Evolutionary conservation across 2,113 vertebrate genomes (phyloP).

Genomic region (Narcine bancroftii): DNA sequence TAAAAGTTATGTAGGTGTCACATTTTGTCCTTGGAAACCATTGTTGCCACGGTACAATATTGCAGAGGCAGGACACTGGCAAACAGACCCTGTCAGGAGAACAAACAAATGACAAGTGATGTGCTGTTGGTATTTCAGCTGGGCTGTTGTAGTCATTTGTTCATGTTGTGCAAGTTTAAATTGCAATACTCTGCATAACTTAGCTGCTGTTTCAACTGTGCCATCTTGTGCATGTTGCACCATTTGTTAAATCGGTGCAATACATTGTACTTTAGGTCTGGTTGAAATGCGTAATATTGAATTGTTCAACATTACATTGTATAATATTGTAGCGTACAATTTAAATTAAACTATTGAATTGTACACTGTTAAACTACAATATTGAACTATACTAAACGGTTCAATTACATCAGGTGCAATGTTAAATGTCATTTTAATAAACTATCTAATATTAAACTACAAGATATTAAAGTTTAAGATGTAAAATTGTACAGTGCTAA

Average conservation of each 20-base stretch:
- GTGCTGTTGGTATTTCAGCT: not conserved
- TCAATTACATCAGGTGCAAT: too few species aligned
- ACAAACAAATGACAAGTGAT: not conserved
- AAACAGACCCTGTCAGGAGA: not conserved
- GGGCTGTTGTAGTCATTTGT: not conserved
- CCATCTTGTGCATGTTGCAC: not conserved
- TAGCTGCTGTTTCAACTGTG: not conserved
- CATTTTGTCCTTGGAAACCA: not conserved
- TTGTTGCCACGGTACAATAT: not conserved
- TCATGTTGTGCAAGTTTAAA: not conserved
- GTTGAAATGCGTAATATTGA: not conserved
- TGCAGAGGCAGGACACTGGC: not conserved
- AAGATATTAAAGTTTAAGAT: too few species aligned
- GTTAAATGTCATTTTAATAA: too few species aligned
- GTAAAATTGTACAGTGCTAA: too few species aligned
- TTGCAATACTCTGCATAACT: not conserved
- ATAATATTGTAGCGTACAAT: not conserved
- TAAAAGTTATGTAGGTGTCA: not conserved
- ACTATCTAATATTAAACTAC: too few species aligned
- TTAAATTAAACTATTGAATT: not conserved
- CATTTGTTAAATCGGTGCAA: not conserved
- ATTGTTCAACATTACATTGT: not conserved
- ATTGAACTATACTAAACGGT: not conserved
- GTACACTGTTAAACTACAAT: not conserved
- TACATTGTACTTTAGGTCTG: not conserved